Base-by-base conservation (phyloP, 2,888 invertebrate genomes). In the Volucella bombylans region DNA sequence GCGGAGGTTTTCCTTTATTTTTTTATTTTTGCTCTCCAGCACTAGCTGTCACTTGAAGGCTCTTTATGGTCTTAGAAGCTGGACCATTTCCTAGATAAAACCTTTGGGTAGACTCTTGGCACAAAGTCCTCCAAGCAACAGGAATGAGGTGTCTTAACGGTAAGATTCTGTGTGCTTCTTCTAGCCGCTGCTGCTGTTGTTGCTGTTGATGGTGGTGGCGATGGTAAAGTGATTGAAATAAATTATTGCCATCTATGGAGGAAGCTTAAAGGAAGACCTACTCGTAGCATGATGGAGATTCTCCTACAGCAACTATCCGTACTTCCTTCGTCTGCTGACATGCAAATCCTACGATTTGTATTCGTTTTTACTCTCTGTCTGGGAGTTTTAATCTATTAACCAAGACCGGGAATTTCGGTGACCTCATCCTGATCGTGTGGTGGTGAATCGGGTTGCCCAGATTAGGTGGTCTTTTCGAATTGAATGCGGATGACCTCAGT, bases 141-240 rank as follows among this genome's bases (percentile, higher is more conserved):
- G 65, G 83, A 83, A 80, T 80, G 67, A 83, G 61, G 74, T 67
- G 74, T 76, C 41, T 83, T 83, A 83, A 83, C 83, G 83, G 83
- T 83, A 76, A 15, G 83, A 59, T 52, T 52, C 76, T 59, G 8
- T n/a, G 14, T 15, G 15, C 15, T n/a, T 50, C 12, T 15, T 15
- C 9, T 15, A 50, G 15, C n/a, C 50, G 12, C 12, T 50, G 14
- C 50, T 9, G 15, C 50, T 50, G 12, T 15, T 15, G 2, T 50
- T 14, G 14, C 31, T 31, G 15, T 1, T 15, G 50, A 50, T 15
- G 15, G 50, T 50, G 55, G 50, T 59, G 54, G 39, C 64, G 69
- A 61, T 73, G 65, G 57, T 54, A 39, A 62, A 74, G 74, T 74
- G 74, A 78, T 82, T 78, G 67, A 82, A 82, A 82, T 82, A 82